phyloP scores from a whole-genome alignment of 1,140 invertebrate genomes.

The Drosophila ohnishii region DNA sequence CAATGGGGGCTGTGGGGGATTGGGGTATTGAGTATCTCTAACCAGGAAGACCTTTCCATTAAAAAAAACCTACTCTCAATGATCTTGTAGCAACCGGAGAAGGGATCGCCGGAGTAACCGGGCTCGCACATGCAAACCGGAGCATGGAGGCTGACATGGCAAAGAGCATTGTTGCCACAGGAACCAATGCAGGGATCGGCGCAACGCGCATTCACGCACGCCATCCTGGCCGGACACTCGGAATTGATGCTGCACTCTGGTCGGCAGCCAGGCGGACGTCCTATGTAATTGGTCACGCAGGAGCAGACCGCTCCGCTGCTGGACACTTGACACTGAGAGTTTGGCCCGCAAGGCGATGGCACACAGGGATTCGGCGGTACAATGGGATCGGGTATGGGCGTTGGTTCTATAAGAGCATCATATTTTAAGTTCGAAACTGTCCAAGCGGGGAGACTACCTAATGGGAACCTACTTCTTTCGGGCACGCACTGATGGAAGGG shows the following conservation, averaged over 20 bases:
- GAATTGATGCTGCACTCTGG: constrained; percentile 89
- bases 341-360: constrained; percentile 88
- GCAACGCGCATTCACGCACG: constrained; percentile 88
- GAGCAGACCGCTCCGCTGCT: constrained; percentile 87
- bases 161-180: constrained; percentile 88
- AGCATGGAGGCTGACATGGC: constrained; percentile 88
- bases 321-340: constrained; percentile 86
- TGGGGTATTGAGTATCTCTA: constrained; percentile 33
- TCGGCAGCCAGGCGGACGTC: constrained; percentile 88
- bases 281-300: constrained; percentile 87
- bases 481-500: constrained; percentile 86
- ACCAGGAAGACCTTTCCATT: background rate
- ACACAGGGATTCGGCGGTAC: constrained; percentile 84
- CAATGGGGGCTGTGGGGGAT: constrained; percentile 81
- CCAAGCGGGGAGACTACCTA: background rate
- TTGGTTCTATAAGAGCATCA: constrained; percentile 53
- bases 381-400: constrained; percentile 71
- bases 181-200: constrained; percentile 89
- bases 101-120: constrained; percentile 89
- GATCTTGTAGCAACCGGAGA: constrained; percentile 86
- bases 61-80: constrained; percentile 83
- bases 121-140: constrained; percentile 88
- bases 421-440: constrained; percentile 24
- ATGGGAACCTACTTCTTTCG: constrained; percentile 72
- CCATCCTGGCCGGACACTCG: constrained; percentile 87